Base-by-base conservation (phyloP, 2,888 invertebrate genomes). In the Mystacides longicornis region DNA sequence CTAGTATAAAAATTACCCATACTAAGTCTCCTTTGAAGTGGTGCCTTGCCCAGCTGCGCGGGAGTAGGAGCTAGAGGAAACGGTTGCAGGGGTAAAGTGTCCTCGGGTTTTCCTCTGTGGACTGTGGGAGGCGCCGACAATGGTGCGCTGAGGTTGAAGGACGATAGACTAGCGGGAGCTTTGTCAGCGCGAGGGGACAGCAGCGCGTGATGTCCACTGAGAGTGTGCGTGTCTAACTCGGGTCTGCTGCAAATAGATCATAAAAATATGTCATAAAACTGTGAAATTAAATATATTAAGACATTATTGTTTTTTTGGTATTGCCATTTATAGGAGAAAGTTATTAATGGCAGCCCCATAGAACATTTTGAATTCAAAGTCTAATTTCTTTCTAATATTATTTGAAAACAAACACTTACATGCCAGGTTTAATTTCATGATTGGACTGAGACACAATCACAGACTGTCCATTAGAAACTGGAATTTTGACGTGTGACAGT, bases 41-140 rank as follows among this genome's bases (percentile, higher is more conserved):
- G 93, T 33, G 93, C 93, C 62, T 87, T 82, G 49, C 95, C 95
- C 55, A 94, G 79, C 71, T 95, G 95, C 23, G 95, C 95, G 2
- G 95, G 95, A 1, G 95, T 96, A 1, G 95, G 95, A 45, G 93
- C 94, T 62, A 95, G 77, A 54, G 93, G 86, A 74, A 77, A 77
- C 2, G 77, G 77, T n/a, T 77, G 72, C 1, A 71, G 60, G 14
- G 55, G 55, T 7, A 50, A 31, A 5, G 20, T 31, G 23, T 22
- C 51, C 9, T 49, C 22, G 33, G 19, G 45, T 2, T 51, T 48
- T 21, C 46, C 51, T 31, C 31, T 33, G 3, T 49, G 48, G 3
- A 52, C 3, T 14, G 23, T 23, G 14, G 48, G 19, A 4, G 56
- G 58, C 2, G 57, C 61, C 7, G 58, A 56, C 33, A 54, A 27